These are phyloP conservation scores for Lamellibrachia luymesi DNA, from an alignment of 1,140 invertebrate genomes.

Conservation along the genomic window DNA sequence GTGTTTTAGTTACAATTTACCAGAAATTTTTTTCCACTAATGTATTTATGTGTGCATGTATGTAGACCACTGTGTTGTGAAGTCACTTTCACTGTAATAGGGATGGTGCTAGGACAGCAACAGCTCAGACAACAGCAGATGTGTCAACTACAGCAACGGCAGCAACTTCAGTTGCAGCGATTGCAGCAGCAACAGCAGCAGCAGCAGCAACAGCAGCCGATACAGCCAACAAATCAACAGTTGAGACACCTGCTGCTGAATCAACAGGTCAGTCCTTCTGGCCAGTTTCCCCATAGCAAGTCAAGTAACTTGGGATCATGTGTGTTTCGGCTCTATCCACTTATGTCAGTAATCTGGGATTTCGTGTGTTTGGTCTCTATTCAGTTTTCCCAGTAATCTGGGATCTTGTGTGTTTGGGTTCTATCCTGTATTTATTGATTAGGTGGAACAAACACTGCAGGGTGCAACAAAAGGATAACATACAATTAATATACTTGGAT, in stretches of 20 bases:
- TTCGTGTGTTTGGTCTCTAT: too few relatives aligned
- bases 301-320: too few relatives aligned
- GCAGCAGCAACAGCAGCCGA: slow-evolving; percentile 20
- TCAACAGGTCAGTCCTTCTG: not conserved
- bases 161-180: not conserved
- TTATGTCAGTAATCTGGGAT: too few relatives aligned
- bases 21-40: too few relatives aligned
- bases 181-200: slow-evolving; percentile 26
- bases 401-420: too few relatives aligned
- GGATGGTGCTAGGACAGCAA: not conserved
- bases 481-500: too few relatives aligned
- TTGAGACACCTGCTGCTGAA: slow-evolving; percentile 22
- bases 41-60: not conserved
- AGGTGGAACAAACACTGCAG: too few relatives aligned
- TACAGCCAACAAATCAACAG: slow-evolving; percentile 26
- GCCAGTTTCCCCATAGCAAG: not conserved
- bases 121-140: slow-evolving; percentile 50
- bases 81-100: not conserved
- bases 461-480: too few relatives aligned
- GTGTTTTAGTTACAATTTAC: too few relatives aligned
- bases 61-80: not conserved
- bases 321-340: too few relatives aligned
- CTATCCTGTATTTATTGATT: too few relatives aligned
- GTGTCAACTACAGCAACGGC: slow-evolving; percentile 24
- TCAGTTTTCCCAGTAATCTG: too few relatives aligned